Percentiles rank a stretch among this genome's conserved stretches.
Evolutionary conservation across 1,140 invertebrate genomes (phyloP).

Genomic region (Latrodectus geometricus): DNA sequence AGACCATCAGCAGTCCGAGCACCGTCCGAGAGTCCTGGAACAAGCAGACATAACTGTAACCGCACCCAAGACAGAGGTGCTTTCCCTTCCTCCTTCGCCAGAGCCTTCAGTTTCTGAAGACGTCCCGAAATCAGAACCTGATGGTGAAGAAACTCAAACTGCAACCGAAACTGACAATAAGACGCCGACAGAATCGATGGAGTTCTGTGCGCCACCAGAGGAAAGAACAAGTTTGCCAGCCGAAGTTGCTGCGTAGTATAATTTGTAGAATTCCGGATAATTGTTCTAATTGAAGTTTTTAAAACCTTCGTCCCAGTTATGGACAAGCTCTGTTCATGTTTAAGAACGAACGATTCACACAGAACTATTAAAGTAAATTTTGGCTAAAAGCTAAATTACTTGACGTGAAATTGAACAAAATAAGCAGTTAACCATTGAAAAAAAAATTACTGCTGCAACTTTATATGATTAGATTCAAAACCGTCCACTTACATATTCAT

Average conservation of each 20-base stretch:
- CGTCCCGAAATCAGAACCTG: background rate
- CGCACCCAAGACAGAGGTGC: background rate
- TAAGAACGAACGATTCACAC: no score
- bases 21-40: background rate
- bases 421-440: no score
- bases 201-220: constrained; percentile 1
- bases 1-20: constrained; percentile 8
- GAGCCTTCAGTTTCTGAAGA: constrained; percentile 9
- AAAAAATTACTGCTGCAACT: no score
- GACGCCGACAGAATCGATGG: constrained; percentile 8
- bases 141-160: background rate
- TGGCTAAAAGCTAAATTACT: no score
- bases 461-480: no score
- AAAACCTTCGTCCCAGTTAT: no score
- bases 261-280: background rate
- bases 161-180: constrained; percentile 5
- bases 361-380: no score
- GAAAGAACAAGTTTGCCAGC: constrained; percentile 19
- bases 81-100: constrained; percentile 21
- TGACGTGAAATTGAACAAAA: no score
- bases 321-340: no score
- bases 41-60: background rate
- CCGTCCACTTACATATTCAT: no score
- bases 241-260: constrained; percentile 16
- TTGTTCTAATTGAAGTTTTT: no score